Percentiles rank a stretch among this genome's conserved stretches.
phyloP scores from a whole-genome alignment of 2,113 vertebrate species.

The Mohoua ochrocephala region DNA sequence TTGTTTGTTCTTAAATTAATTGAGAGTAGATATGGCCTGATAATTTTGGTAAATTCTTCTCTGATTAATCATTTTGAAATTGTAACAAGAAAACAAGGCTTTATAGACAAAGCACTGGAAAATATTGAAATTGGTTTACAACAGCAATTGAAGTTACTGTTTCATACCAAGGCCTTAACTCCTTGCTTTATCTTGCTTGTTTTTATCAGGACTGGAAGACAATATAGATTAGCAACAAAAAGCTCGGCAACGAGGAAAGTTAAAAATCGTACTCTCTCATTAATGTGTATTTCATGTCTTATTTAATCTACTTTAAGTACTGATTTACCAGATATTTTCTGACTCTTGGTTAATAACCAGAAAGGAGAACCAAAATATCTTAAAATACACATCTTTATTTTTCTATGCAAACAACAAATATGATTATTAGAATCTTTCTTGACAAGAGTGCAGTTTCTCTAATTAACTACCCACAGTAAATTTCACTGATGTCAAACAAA shows the following conservation, averaged over 20 bases:
- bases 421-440: not conserved
- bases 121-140: not conserved
- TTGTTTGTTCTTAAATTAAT: not conserved
- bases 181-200: not conserved
- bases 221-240: not conserved
- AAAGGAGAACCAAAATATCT: not conserved
- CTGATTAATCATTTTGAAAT: not conserved
- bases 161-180: not conserved
- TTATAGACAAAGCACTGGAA: not conserved
- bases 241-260: not conserved
- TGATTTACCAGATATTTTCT: not conserved
- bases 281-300: not conserved
- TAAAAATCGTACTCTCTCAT: not conserved
- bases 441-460: not conserved
- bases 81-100: not conserved
- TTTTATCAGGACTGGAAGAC: not conserved
- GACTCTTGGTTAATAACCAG: not conserved
- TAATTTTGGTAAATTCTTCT: not conserved
- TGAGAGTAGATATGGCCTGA: not conserved
- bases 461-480: not conserved
- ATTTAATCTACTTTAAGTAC: not conserved
- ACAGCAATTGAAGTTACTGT: not conserved
- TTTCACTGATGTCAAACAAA: not conserved
- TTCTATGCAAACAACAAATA: not conserved
- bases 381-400: not conserved